phyloP scores from a whole-genome alignment of 2,113 vertebrate species.

The Burhinus bistriatus region DNA sequence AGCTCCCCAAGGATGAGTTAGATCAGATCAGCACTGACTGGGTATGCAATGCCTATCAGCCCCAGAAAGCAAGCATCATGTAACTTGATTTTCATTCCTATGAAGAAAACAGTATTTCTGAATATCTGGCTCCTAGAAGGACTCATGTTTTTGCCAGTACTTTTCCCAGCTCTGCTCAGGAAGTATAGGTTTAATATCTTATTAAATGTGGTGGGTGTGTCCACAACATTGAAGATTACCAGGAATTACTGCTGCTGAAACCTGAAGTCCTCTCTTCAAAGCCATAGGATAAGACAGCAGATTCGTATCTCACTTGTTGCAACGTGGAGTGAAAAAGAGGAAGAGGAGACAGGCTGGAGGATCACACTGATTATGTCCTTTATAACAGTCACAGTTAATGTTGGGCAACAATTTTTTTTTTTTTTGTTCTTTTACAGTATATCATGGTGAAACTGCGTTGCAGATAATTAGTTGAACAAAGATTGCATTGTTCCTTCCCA shows the following conservation, averaged over 20 bases:
- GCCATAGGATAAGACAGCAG: background rate
- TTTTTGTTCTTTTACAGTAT: background rate
- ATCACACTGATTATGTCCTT: background rate
- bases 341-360: background rate
- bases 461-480: background rate
- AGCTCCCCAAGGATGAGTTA: background rate
- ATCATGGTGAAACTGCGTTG: background rate
- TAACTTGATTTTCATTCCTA: background rate
- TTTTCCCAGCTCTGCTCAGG: background rate
- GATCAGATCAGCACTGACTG: background rate
- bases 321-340: background rate
- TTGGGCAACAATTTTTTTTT: background rate
- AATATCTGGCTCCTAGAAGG: background rate
- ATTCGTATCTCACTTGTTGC: background rate
- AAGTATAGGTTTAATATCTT: background rate
- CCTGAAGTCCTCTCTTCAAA: background rate
- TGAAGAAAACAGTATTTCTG: background rate
- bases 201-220: background rate
- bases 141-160: background rate
- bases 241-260: background rate
- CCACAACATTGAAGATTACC: background rate
- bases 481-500: background rate
- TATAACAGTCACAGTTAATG: background rate
- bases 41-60: background rate
- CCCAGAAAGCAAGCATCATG: background rate